Evolutionary conservation across 2,797 vertebrate genomes (phyloP).

Genomic region (Channallabes apus): DNA sequence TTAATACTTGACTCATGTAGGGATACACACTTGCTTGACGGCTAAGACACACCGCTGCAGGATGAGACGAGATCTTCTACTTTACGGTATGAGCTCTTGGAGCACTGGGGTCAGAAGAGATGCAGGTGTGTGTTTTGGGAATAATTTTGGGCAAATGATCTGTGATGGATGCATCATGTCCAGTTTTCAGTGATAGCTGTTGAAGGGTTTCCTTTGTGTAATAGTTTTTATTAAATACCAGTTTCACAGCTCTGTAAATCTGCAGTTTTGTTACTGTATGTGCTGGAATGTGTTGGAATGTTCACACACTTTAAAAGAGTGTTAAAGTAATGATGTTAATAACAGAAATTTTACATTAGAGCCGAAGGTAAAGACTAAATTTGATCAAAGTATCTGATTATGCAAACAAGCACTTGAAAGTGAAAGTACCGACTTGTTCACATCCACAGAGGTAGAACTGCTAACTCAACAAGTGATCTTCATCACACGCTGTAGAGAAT

Average conservation of each 20-base stretch:
- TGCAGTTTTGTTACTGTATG: neutral
- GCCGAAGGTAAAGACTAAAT: neutral
- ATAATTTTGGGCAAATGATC: neutral
- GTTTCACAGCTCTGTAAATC: neutral
- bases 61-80: conserved; percentile 39
- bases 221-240: neutral
- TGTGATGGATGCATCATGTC: neutral
- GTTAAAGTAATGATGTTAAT: neutral
- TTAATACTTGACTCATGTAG: conserved; percentile 43
- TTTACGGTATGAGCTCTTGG: conserved; percentile 35
- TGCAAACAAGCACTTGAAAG: neutral
- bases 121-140: conserved; percentile 3
- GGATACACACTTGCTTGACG: conserved; percentile 20
- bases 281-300: neutral
- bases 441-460: no score
- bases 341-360: neutral
- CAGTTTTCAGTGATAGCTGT: neutral
- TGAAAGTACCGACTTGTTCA: neutral
- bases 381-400: neutral
- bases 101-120: neutral
- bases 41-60: neutral
- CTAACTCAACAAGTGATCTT: neutral
- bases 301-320: neutral
- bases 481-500: neutral
- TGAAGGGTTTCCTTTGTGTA: neutral